Conservation (phyloP, 2,888 invertebrate species). For the Oegoconia quadripuncta region DNA sequence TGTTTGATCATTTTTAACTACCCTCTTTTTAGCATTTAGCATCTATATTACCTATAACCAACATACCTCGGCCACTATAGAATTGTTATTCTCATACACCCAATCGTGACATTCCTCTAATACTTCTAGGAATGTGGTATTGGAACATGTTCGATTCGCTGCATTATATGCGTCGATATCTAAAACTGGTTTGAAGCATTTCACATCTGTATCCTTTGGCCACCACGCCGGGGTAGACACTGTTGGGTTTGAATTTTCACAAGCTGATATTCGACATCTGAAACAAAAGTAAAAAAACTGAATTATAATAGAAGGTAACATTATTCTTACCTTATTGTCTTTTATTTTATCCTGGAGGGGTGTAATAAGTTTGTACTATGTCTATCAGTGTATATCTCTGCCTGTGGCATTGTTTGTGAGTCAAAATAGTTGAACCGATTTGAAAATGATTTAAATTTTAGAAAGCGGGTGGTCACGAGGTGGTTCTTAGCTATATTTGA, state of each 20-base stretch:
- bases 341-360: too few species aligned
- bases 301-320: too few species aligned
- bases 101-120: slow-evolving; percentile 52
- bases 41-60: not conserved
- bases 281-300: slow-evolving; percentile 12
- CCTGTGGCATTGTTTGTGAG: too few species aligned
- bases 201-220: slow-evolving; percentile 44
- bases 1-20: too few species aligned
- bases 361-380: too few species aligned
- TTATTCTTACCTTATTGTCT: too few species aligned
- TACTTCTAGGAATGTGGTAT: slow-evolving; percentile 37
- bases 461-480: too few species aligned
- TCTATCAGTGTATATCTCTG: too few species aligned
- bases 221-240: slow-evolving; percentile 49
- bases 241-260: slow-evolving; percentile 36
- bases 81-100: slow-evolving; percentile 56
- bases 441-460: too few species aligned
- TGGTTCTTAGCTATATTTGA: too few species aligned
- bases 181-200: slow-evolving; percentile 46
- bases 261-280: slow-evolving; percentile 57
- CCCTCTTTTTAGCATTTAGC: not conserved
- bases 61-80: slow-evolving; percentile 53
- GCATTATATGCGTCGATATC: slow-evolving; percentile 27
- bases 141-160: slow-evolving; percentile 42
- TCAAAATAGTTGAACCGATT: too few species aligned